Evolutionary conservation across 2,797 vertebrate genomes (phyloP), one percentile per base, ranked within the genome.

Genomic region (Enteromius argenteus): DNA sequence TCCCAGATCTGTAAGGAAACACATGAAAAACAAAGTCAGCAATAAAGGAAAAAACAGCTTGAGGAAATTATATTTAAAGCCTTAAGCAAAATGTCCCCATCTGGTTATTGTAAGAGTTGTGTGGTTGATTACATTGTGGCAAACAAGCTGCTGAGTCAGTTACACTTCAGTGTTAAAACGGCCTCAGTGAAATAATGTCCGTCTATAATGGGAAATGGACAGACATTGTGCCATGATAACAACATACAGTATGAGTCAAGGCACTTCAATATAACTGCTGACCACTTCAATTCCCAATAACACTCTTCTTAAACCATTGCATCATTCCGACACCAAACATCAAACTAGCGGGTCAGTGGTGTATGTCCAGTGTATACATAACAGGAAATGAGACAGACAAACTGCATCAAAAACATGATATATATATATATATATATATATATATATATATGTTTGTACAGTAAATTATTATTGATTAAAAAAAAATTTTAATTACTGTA

Each of bases 1-100:
- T 99, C 85, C 96, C 96, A 5, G 97, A 99, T 90, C 98, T 99
- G 93, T 35, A 93, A 91, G 21, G 84, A 80, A 53, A 23, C 56
- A 71, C 23, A 83, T 44, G 58, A 78, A 13, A 75, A 23, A 66
- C 6, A 73, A 32, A 42, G 53, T 83, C 69, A 51, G 69, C 30
- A 77, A 17, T 7, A 49, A 81, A 72, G 53, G 37, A 42, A 37
- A 39, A 73, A 72, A n/a, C 42, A 80, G 76, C 81, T 27, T 53
- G 71, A 68, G 60, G 13, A 19, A 84, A 84, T 79, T 76, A 86
- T 37, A 86, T 58, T 27, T 76, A 51, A 42, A 58, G 9, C 37
- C 30, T 60, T 42, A 81, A 46, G 60, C 56, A 13, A 82, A 62
- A 79, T 68, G 10, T 27, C 19, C 23, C 8, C 14, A 46, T 74